A percentile compares a stretch with the other conserved stretches of the same genome.
Evolutionary conservation across 2,113 vertebrate genomes (phyloP).

Genomic region (Trichomycterus rosablanca): DNA sequence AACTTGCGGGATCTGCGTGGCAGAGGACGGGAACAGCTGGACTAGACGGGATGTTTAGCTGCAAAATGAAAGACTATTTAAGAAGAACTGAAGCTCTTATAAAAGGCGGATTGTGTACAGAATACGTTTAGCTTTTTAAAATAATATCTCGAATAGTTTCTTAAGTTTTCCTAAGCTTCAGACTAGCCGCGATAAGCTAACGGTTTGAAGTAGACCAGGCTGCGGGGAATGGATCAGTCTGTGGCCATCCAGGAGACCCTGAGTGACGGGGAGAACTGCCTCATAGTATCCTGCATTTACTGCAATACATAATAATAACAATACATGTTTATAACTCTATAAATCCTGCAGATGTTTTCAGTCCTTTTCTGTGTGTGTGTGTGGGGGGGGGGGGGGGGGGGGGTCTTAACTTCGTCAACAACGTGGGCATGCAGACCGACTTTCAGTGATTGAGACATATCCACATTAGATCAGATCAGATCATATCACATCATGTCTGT

Average conservation of each 20-base stretch:
- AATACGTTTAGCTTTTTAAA: too few relatives aligned
- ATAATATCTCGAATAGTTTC: background rate
- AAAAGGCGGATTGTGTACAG: background rate
- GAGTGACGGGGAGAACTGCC: slow-evolving; percentile 67
- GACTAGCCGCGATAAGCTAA: slow-evolving; percentile 13
- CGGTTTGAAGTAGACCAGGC: slow-evolving; percentile 11
- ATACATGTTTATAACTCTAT: too few relatives aligned
- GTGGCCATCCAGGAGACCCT: slow-evolving; percentile 85
- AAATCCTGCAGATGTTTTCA: too few relatives aligned
- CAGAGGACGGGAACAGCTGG: slow-evolving; percentile 48
- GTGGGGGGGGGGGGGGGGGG: too few relatives aligned
- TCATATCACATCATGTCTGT: too few relatives aligned
- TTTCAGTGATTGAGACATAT: too few relatives aligned
- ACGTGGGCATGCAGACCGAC: too few relatives aligned
- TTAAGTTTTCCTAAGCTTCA: background rate
- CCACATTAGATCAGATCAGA: too few relatives aligned
- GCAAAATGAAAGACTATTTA: background rate
- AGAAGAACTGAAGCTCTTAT: background rate
- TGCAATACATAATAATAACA: too few relatives aligned
- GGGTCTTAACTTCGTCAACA: too few relatives aligned
- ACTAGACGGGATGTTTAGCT: background rate
- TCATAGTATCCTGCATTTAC: slow-evolving; percentile 78
- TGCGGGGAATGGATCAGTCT: slow-evolving; percentile 81
- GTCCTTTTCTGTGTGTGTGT: too few relatives aligned
- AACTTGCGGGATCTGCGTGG: slow-evolving; percentile 59